Base-by-base conservation (phyloP, 2,888 invertebrate species). In the Lochmaea crataegi region DNA sequence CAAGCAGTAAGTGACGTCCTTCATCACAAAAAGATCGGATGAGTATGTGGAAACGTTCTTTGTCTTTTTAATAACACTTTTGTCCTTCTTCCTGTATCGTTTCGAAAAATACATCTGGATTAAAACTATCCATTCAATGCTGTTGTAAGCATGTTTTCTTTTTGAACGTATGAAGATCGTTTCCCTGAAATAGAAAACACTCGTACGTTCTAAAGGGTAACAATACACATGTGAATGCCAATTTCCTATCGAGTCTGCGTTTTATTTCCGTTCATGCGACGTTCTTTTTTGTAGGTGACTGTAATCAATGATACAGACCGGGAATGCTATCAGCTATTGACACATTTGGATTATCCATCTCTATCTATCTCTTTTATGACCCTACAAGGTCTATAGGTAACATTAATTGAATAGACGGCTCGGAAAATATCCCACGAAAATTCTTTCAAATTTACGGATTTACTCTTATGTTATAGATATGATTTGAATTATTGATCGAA, bases 191-290 rank as follows among this genome's bases (percentile, higher is more conserved):
- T n/a, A 60, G n/a, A 38, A 38, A 38, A 32, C 60, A 38, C 3
- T 38, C n/a, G 38, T 60, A 60, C 12, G 60, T 32, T 9, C 32
- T 32, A 10, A 12, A n/a, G 2, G 32, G 32, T 53, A 42, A 63
- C 63, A 63, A 63, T 69, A 69, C 69, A 74, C 70, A 74, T 67
- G 73, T 69, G 72, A 72, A 72, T 70, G 72, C 70, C 76, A 76
- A 76, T 76, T 76, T 76, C 76, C 76, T 76, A 66, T 76, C 72
- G 58, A 38, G 67, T 72, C 72, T 67, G 41, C 67, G 64, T 65
- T 76, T 72, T 65, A 63, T 64, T 74, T 76, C 76, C 76, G 76
- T 76, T 76, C 71, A 65, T 51, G 64, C 70, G 56, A 69, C 74
- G 66, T 64, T 64, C 60, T 68, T 74, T 74, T 74, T 74, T 65